Evolutionary conservation across 2,797 vertebrate species (phyloP), one percentile per base, ranked within the genome.

Genomic region (Falco cherrug): DNA sequence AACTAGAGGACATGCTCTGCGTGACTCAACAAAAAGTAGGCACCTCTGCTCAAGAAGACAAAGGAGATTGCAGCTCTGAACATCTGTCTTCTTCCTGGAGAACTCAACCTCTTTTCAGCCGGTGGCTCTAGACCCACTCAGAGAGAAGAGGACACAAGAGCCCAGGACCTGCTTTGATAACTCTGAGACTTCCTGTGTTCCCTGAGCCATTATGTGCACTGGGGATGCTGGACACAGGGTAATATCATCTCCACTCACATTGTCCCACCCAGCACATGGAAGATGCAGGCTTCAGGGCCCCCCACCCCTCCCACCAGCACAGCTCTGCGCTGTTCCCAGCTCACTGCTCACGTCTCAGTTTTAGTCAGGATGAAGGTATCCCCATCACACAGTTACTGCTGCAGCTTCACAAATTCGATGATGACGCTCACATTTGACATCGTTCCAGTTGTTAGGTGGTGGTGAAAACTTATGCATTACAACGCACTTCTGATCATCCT

Each of bases 391-490:
- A 43, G 11, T 61, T 28, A 65, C 51, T 26, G 51, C 77, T 28
- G 45, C 54, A 74, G 26, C 60, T 69, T 95, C 81, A 59, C 94
- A 96, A 22, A 94, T 69, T 14, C 84, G 68, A 33, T 51, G 0
- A 31, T 5, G 2, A 0, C 0, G 0, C 0, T 0, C 3, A 1
- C 82, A 87, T 6, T 0, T 5, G 18, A 9, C 2, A 16, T 95
- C 29, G 11, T 85, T 95, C 93, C 95, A 96, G 71, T 93, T 96
- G 16, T 85, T 39, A 11, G 0, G 1, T 12, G 0, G 1, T 2
- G 0, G 0, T 53, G 5, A 0, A 2, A 0, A 2, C 1, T 0
- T 5, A 4, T 89, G 35, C 13, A 94, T 87, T 45, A 41, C 51
- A 29, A n/a, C 63, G 0, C 86, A 89, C 3, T 2, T 9, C 53